Percentiles rank a stretch among this genome's conserved stretches.
These are phyloP conservation scores for Cebidichthys violaceus DNA, from an alignment of 2,113 vertebrate species.

Conservation along the genomic window DNA sequence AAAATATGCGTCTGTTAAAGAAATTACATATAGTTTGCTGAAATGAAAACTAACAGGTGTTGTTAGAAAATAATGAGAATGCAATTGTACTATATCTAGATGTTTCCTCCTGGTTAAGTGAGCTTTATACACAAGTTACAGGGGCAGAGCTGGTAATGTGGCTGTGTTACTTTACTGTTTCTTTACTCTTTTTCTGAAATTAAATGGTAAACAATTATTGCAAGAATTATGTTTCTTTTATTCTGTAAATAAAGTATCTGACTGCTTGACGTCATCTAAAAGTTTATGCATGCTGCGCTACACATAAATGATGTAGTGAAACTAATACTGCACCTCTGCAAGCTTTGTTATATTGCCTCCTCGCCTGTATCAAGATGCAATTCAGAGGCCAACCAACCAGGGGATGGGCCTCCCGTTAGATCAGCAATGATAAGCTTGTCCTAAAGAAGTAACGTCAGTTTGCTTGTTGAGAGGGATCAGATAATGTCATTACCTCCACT, in stretches of 20 bases:
- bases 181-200: constrained; percentile 4
- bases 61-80: constrained; percentile 1
- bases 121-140: constrained; percentile 6
- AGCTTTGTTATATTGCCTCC: background rate
- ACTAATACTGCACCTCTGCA: background rate
- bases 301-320: background rate
- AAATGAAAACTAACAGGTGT: background rate
- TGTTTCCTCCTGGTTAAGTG: constrained; percentile 1
- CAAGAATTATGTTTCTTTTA: background rate
- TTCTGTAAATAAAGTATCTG: constrained; percentile 13
- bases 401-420: background rate
- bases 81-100: background rate
- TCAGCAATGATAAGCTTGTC: constrained; percentile 11
- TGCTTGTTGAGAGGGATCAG: constrained; percentile 14
- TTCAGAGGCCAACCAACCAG: background rate
- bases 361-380: background rate
- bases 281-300: background rate
- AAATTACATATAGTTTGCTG: background rate
- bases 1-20: background rate
- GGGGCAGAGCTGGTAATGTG: background rate
- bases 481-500: constrained; percentile 14
- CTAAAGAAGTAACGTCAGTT: background rate
- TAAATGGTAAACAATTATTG: background rate
- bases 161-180: background rate
- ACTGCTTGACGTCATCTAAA: background rate